Conservation (phyloP, 2,888 invertebrate species). For the Tillus elongatus region DNA sequence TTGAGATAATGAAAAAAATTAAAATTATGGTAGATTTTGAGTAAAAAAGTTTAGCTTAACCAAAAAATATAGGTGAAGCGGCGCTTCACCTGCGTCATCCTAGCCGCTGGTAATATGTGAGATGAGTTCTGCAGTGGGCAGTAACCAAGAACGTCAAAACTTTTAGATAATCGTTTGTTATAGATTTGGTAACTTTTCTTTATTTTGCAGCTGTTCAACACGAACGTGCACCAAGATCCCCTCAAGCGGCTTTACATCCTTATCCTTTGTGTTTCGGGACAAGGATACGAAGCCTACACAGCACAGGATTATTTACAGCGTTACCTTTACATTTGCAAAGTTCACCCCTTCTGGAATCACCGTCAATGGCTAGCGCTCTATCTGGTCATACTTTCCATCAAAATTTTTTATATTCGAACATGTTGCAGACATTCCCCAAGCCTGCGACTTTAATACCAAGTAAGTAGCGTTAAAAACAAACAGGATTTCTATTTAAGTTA, state of each 20-base stretch:
- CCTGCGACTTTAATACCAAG: neutral
- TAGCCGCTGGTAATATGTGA: too few species aligned
- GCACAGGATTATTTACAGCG: constrained; percentile 30
- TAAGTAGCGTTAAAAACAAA: too few species aligned
- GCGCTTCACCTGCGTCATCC: too few species aligned
- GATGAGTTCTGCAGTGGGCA: too few species aligned
- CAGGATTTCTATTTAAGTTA: too few species aligned
- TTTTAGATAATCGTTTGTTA: too few species aligned
- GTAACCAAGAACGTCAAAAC: too few species aligned
- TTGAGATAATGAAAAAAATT: too few species aligned
- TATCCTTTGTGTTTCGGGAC: constrained; percentile 32
- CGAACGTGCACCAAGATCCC: constrained; percentile 70
- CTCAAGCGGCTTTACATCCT: constrained; percentile 35
- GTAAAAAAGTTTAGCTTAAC: too few species aligned
- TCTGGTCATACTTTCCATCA: constrained; percentile 33
- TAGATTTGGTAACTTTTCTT: too few species aligned
- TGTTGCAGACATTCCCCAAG: constrained; percentile 29
- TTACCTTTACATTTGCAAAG: constrained; percentile 33
- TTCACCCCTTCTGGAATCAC: constrained; percentile 25
- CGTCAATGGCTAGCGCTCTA: constrained; percentile 19
- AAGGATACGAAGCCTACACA: constrained; percentile 31
- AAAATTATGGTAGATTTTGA: too few species aligned
- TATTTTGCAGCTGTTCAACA: constrained; percentile 74
- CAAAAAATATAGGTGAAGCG: too few species aligned
- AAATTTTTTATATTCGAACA: constrained; percentile 36